Percentiles rank a stretch among this genome's conserved stretches.
phyloP scores from a whole-genome alignment of 2,113 vertebrate genomes.

The Garra rufa region DNA sequence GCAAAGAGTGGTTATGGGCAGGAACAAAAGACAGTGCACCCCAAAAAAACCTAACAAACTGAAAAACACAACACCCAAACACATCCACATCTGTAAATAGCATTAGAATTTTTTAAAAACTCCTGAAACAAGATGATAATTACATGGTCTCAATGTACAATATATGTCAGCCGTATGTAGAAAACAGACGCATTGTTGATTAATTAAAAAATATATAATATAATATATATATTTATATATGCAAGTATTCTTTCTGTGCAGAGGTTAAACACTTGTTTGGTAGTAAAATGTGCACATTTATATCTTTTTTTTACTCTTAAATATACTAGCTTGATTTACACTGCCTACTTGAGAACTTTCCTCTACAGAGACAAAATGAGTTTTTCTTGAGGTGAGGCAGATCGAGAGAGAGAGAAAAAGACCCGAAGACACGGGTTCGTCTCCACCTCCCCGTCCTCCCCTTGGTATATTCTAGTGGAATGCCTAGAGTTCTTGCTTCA shows the following conservation, averaged over 20 bases:
- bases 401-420: neutral
- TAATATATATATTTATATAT: constrained; percentile 75
- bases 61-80: constrained; percentile 66
- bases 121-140: constrained; percentile 75
- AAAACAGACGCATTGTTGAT: constrained; percentile 81
- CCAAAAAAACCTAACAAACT: constrained; percentile 56
- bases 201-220: constrained; percentile 75
- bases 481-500: constrained; percentile 75
- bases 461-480: constrained; percentile 75
- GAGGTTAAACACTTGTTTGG: constrained; percentile 80
- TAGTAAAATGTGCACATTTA: constrained; percentile 82
- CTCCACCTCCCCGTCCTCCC: constrained; percentile 53
- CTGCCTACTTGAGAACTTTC: constrained; percentile 69
- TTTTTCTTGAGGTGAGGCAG: constrained; percentile 64
- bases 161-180: constrained; percentile 75
- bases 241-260: constrained; percentile 79
- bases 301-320: constrained; percentile 70
- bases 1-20: constrained; percentile 73
- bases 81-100: constrained; percentile 73
- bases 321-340: constrained; percentile 74
- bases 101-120: constrained; percentile 70
- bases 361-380: constrained; percentile 64
- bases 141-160: constrained; percentile 75
- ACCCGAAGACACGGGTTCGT: constrained; percentile 41
- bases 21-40: constrained; percentile 68